These are phyloP conservation scores for Eurytoma californica DNA, from an alignment of 2,888 invertebrate species.

Conservation along the genomic window DNA sequence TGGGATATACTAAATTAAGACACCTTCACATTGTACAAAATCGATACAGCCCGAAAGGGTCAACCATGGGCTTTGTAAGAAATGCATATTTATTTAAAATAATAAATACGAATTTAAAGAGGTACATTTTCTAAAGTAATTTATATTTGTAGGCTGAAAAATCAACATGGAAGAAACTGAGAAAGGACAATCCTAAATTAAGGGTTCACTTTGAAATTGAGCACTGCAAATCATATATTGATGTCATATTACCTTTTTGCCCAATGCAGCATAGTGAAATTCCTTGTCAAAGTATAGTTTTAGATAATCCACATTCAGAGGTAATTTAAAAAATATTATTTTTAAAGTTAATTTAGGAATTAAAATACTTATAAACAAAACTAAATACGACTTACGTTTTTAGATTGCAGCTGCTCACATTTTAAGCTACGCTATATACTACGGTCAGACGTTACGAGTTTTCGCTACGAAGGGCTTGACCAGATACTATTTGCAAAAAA, in stretches of 20 bases:
- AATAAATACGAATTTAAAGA: background rate
- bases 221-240: conserved; percentile 77
- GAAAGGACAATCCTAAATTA: conserved; percentile 79
- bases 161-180: conserved; percentile 76
- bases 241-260: conserved; percentile 78
- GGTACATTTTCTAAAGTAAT: conserved; percentile 5
- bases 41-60: conserved; percentile 79
- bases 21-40: conserved; percentile 87
- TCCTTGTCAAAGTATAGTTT: conserved; percentile 71
- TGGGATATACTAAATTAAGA: conserved; percentile 80
- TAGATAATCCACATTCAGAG: conserved; percentile 69
- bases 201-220: conserved; percentile 83
- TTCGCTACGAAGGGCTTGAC: conserved; percentile 84
- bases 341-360: background rate
- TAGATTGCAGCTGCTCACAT: conserved; percentile 65
- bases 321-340: conserved; percentile 57
- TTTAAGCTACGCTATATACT: conserved; percentile 67
- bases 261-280: conserved; percentile 66
- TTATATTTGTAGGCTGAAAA: conserved; percentile 67
- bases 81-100: conserved; percentile 20
- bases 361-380: background rate
- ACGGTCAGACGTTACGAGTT: conserved; percentile 77
- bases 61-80: conserved; percentile 76
- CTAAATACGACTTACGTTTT: conserved; percentile 23
- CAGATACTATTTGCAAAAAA: conserved; percentile 80